These are phyloP conservation scores for Lasioglossum calceatum DNA, from an alignment of 2,888 invertebrate genomes.

Conservation along the genomic window DNA sequence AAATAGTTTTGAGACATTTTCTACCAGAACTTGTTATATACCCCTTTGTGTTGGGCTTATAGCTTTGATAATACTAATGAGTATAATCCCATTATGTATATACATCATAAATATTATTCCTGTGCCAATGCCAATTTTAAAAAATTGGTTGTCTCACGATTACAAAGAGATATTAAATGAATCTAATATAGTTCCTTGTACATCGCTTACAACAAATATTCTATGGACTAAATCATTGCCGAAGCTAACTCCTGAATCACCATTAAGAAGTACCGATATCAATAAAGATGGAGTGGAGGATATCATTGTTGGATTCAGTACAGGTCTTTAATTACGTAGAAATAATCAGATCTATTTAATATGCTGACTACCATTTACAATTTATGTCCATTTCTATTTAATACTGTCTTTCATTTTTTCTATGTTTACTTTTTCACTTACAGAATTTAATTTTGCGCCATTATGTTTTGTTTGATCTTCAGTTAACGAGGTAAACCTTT, in stretches of 20 bases:
- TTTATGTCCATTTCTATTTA: not conserved
- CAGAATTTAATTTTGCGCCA: slow-evolving; percentile 67
- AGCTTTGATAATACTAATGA: slow-evolving; percentile 86
- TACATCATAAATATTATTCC: slow-evolving; percentile 89
- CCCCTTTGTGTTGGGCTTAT: slow-evolving; percentile 89
- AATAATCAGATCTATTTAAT: slow-evolving; percentile 22
- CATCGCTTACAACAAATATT: slow-evolving; percentile 86
- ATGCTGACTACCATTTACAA: not conserved
- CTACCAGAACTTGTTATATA: slow-evolving; percentile 87
- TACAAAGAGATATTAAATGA: slow-evolving; percentile 67
- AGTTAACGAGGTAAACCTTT: slow-evolving; percentile 37
- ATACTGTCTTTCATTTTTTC: slow-evolving; percentile 21
- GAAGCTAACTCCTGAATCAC: slow-evolving; percentile 90
- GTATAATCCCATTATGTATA: slow-evolving; percentile 87
- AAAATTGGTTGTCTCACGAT: slow-evolving; percentile 86
- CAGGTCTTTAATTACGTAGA: slow-evolving; percentile 85
- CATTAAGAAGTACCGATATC: slow-evolving; percentile 89
- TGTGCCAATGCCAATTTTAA: slow-evolving; percentile 87
- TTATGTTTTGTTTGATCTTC: slow-evolving; percentile 51
- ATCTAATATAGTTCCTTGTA: slow-evolving; percentile 86
- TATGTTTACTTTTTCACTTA: slow-evolving; percentile 49
- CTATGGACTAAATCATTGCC: slow-evolving; percentile 90
- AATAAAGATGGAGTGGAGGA: slow-evolving; percentile 90
- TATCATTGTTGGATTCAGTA: slow-evolving; percentile 91
- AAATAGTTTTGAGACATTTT: slow-evolving; percentile 85